Evolutionary conservation across 2,797 vertebrate species (phyloP).

Genomic region (Hoplostethus mediterraneus): DNA sequence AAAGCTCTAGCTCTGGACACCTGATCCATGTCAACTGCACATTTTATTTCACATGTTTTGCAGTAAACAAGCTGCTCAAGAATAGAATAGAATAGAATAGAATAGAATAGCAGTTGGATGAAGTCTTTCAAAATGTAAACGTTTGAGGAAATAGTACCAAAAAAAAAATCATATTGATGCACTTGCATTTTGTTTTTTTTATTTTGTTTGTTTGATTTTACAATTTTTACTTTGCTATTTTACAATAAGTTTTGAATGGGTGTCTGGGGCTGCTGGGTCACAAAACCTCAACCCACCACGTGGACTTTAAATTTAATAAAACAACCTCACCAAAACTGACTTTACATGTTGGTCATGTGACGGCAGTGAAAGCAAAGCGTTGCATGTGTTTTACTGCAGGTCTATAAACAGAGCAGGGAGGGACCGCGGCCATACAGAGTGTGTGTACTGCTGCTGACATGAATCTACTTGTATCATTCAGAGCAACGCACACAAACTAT

Average conservation of each 20-base stretch:
- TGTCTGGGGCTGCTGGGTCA: too few species aligned
- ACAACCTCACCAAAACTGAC: background rate
- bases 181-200: background rate
- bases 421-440: too few species aligned
- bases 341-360: background rate
- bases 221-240: background rate
- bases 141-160: too few species aligned
- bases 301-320: conserved; percentile 28
- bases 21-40: background rate
- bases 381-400: conserved; percentile 46
- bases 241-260: too few species aligned
- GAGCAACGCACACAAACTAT: conserved; percentile 14
- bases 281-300: background rate
- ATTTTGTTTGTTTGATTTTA: background rate
- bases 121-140: too few species aligned
- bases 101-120: too few species aligned
- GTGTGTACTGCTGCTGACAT: conserved; percentile 16
- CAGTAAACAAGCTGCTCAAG: too few species aligned
- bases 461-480: conserved; percentile 31
- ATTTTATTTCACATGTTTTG: too few species aligned
- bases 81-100: too few species aligned
- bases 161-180: too few species aligned
- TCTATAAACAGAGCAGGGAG: conserved; percentile 28
- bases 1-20: background rate
- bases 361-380: conserved; percentile 38